phyloP scores from a whole-genome alignment of 2,797 vertebrate species.

The Channallabes apus region DNA sequence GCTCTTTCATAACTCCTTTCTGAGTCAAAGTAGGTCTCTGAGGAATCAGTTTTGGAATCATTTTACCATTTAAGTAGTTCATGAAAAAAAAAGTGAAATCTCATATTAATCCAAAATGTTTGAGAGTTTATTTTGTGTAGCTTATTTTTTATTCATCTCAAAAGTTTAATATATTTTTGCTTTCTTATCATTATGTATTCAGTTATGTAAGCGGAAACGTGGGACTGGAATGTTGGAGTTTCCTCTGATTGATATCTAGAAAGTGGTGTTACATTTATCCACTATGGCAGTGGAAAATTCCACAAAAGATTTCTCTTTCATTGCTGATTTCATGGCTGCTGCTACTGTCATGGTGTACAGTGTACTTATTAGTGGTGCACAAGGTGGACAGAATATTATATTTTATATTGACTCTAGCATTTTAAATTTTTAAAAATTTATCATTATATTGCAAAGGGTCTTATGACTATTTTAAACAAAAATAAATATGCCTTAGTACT shows the following conservation, averaged over 20 bases:
- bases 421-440: neutral
- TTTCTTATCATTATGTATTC: neutral
- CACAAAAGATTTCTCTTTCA: neutral
- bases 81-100: neutral
- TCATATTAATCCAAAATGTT: neutral
- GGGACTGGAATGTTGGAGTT: neutral
- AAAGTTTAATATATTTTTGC: neutral
- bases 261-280: neutral
- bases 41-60: neutral
- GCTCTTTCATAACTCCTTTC: constrained; percentile 1
- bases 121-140: neutral
- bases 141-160: neutral
- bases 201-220: neutral
- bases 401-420: neutral
- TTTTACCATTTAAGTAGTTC: neutral
- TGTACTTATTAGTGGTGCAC: neutral
- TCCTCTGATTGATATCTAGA: neutral
- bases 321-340: neutral
- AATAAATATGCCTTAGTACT: neutral
- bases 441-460: neutral
- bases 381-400: neutral
- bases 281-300: neutral
- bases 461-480: neutral
- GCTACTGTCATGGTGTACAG: neutral
- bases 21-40: neutral